Conservation (phyloP, 2,113 vertebrate genomes). For the Toxotes jaculatrix region DNA sequence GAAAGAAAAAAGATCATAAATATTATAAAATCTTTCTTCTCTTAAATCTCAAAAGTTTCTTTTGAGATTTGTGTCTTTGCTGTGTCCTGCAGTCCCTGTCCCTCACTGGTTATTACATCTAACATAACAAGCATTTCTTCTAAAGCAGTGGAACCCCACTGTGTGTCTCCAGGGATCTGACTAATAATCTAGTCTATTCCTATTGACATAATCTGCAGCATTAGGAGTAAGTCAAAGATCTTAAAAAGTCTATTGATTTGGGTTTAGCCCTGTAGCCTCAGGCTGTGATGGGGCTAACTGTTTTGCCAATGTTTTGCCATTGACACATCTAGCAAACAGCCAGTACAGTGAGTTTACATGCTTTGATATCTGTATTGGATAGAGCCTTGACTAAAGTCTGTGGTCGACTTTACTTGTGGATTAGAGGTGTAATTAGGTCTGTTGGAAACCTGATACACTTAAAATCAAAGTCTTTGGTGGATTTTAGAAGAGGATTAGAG, state of each 20-base stretch:
- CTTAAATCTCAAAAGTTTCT: too few species aligned
- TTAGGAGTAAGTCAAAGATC: slow-evolving; percentile 41
- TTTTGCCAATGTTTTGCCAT: slow-evolving; percentile 53
- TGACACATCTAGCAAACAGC: slow-evolving; percentile 18
- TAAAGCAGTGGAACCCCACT: neutral
- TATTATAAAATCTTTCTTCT: too few species aligned
- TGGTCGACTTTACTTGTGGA: neutral
- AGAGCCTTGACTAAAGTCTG: neutral
- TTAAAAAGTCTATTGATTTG: slow-evolving; percentile 65
- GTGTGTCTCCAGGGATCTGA: slow-evolving; percentile 29
- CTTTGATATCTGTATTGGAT: slow-evolving; percentile 27
- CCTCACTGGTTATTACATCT: neutral
- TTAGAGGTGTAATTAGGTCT: neutral
- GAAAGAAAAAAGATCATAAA: too few species aligned
- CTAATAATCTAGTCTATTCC: slow-evolving; percentile 23
- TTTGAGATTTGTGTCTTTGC: too few species aligned
- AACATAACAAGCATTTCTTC: neutral
- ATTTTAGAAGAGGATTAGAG: neutral
- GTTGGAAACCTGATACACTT: neutral
- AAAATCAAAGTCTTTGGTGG: neutral
- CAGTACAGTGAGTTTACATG: neutral
- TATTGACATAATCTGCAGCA: slow-evolving; percentile 32
- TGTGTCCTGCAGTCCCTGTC: too few species aligned
- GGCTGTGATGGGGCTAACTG: slow-evolving; percentile 59
- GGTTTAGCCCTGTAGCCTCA: slow-evolving; percentile 49